These are phyloP conservation scores for Tragelaphus scriptus DNA, from an alignment of 2,113 vertebrate genomes.

Conservation along the genomic window DNA sequence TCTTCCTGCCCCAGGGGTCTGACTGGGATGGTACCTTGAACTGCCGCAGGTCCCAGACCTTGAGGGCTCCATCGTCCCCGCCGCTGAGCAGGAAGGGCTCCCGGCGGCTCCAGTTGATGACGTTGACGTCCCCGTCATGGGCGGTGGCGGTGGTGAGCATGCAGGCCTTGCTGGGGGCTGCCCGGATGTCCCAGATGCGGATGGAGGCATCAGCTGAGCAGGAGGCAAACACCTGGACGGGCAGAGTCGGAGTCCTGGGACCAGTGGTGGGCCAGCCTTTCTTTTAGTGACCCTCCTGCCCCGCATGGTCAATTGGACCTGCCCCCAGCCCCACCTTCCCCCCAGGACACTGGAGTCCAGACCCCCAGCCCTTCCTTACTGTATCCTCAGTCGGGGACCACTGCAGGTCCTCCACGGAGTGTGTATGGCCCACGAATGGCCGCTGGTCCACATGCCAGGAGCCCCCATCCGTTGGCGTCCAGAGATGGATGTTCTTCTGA, in stretches of 20 bases:
- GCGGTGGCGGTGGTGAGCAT: conserved; percentile 87
- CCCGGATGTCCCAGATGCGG: conserved; percentile 89
- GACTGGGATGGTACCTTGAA: conserved; percentile 81
- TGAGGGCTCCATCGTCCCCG: conserved; percentile 89
- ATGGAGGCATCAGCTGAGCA: conserved; percentile 90
- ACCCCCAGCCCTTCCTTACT: conserved; percentile 70
- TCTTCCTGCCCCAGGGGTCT: neutral
- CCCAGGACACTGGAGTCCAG: too few relatives aligned
- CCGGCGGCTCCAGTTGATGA: conserved; percentile 90
- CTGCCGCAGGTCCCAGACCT: conserved; percentile 92
- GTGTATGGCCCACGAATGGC: conserved; percentile 88
- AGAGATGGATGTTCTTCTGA: conserved; percentile 93
- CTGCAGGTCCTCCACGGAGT: conserved; percentile 93
- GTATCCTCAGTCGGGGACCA: conserved; percentile 94
- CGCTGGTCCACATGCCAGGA: conserved; percentile 91
- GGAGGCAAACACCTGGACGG: conserved; percentile 89
- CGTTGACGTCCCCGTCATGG: conserved; percentile 88
- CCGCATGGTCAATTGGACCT: rapidly evolving
- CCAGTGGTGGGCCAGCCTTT: neutral
- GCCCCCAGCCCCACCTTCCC: too few relatives aligned
- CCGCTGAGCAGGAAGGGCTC: conserved; percentile 93
- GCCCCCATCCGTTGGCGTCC: conserved; percentile 88
- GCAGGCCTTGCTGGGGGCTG: conserved; percentile 85
- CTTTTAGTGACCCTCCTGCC: neutral
- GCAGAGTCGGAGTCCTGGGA: neutral